Evolutionary conservation across 2,797 vertebrate genomes (phyloP).

Genomic region (Trachops cirrhosus): DNA sequence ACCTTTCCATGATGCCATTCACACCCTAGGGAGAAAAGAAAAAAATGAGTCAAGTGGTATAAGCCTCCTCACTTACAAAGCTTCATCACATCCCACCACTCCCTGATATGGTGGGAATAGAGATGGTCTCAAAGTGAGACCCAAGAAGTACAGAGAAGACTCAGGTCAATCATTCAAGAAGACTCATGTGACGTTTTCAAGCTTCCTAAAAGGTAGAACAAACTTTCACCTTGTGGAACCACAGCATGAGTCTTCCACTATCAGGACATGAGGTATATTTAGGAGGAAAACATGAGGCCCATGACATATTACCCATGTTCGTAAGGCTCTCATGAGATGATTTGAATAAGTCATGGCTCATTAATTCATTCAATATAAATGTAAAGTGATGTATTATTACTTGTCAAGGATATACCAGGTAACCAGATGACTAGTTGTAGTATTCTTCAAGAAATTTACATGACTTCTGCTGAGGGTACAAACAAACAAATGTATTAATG

Average conservation of each 20-base stretch:
- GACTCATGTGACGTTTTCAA: not conserved
- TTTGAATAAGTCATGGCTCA: not conserved
- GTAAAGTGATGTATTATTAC: not conserved
- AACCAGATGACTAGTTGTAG: not conserved
- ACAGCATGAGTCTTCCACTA: not conserved
- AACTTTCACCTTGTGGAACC: not conserved
- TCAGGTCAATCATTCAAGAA: not conserved
- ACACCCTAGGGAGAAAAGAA: conserved; percentile 38
- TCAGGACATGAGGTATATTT: not conserved
- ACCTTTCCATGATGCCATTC: not conserved
- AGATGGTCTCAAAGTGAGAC: not conserved
- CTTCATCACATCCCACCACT: not conserved
- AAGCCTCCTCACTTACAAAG: not conserved
- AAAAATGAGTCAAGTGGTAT: not conserved
- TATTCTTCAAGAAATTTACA: not conserved
- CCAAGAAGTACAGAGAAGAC: no score
- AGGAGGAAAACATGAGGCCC: not conserved
- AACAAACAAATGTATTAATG: not conserved
- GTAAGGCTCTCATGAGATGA: not conserved
- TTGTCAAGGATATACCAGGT: not conserved
- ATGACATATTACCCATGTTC: not conserved
- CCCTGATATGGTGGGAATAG: not conserved
- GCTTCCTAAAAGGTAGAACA: not conserved
- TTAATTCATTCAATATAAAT: not conserved
- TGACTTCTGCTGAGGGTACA: not conserved